These are phyloP conservation scores for Hemitrygon akajei DNA, from an alignment of 2,797 vertebrate species.

Conservation along the genomic window DNA sequence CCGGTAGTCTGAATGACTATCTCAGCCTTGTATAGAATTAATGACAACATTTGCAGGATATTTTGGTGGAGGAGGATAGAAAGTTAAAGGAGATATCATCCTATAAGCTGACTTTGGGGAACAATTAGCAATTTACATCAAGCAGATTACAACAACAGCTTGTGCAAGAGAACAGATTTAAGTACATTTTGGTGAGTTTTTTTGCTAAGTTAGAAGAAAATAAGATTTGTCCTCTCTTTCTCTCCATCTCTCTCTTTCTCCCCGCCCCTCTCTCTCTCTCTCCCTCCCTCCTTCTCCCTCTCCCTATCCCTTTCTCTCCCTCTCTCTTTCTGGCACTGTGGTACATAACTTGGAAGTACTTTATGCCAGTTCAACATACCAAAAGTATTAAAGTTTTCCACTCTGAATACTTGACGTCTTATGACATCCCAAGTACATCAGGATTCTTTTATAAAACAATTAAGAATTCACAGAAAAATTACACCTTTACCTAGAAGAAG, in stretches of 20 bases:
- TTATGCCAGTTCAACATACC: not conserved
- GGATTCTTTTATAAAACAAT: not conserved
- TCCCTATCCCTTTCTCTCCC: too few relatives aligned
- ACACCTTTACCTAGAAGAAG: not conserved
- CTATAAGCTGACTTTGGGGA: not conserved
- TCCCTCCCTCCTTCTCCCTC: too few relatives aligned
- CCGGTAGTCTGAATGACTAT: too few relatives aligned
- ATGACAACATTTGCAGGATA: too few relatives aligned
- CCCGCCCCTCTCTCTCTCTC: too few relatives aligned
- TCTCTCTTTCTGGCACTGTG: too few relatives aligned
- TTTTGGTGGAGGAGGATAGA: not conserved
- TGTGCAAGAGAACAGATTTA: not conserved
- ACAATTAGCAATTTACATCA: not conserved
- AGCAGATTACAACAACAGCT: not conserved
- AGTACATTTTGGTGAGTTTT: not conserved
- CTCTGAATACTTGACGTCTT: not conserved
- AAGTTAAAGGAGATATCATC: not conserved
- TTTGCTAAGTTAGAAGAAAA: not conserved
- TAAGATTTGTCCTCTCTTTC: not conserved
- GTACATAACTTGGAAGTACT: not conserved
- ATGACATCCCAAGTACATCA: not conserved
- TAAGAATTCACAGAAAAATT: not conserved
- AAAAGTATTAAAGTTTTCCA: not conserved
- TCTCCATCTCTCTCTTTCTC: not conserved
- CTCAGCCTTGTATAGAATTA: too few relatives aligned